A percentile compares a stretch with the other conserved stretches of the same genome.
Conservation (phyloP, 1,140 invertebrate genomes). For the Pseudomyrmex dendroicus region DNA sequence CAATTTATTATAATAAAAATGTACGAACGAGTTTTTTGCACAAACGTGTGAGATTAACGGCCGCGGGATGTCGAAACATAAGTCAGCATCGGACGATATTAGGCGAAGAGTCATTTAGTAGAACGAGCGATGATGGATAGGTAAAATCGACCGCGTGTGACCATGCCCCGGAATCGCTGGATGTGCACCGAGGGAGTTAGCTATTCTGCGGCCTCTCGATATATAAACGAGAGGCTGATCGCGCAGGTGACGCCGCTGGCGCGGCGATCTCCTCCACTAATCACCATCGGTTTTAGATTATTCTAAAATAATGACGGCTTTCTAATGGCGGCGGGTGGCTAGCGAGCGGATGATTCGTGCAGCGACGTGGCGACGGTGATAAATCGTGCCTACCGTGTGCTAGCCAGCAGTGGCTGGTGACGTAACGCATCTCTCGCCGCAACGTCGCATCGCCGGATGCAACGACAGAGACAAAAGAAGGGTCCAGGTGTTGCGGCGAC, state of each 20-base stretch:
- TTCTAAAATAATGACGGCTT: conserved; percentile 84
- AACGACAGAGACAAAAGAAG: conserved; percentile 45
- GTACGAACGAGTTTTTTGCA: not conserved
- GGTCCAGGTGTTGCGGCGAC: conserved; percentile 76
- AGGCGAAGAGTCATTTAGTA: conserved; percentile 58
- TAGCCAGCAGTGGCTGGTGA: conserved; percentile 42
- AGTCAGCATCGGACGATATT: conserved; percentile 49
- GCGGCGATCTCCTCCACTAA: conserved; percentile 80
- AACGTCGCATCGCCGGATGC: conserved; percentile 49
- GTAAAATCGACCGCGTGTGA: conserved; percentile 65
- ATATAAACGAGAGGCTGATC: conserved; percentile 76
- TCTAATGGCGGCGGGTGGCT: conserved; percentile 72
- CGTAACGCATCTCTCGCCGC: conserved; percentile 65
- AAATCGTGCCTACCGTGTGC: conserved; percentile 68
- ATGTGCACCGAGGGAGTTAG: conserved; percentile 35
- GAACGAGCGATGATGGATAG: conserved; percentile 79
- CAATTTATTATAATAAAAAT: conserved; percentile 3
- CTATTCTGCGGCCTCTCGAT: conserved; percentile 46
- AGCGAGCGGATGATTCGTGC: conserved; percentile 63
- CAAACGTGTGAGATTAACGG: conserved; percentile 9
- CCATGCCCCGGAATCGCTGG: conserved; percentile 64
- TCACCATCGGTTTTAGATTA: conserved; percentile 86
- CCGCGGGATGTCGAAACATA: conserved; percentile 36
- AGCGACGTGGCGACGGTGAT: conserved; percentile 70
- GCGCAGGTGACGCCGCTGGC: conserved; percentile 80